phyloP scores from a whole-genome alignment of 1,140 invertebrate species.

The Cephus cinctus region DNA sequence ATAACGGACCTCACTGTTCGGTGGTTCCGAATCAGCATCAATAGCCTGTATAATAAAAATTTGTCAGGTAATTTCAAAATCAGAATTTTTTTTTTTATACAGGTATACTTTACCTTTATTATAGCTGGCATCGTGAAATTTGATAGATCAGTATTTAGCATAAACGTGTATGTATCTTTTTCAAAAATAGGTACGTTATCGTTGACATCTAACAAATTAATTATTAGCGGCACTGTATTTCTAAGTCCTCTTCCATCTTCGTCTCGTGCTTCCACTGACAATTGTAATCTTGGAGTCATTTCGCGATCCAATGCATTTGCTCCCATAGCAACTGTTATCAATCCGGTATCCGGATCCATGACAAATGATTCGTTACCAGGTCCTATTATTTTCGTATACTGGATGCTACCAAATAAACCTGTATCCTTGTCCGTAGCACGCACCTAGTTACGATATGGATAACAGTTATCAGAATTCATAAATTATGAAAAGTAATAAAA shows the following conservation, averaged over 20 bases:
- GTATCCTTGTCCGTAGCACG: slow-evolving; percentile 75
- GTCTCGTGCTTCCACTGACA: slow-evolving; percentile 83
- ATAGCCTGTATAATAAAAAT: slow-evolving; percentile 58
- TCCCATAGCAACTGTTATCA: slow-evolving; percentile 75
- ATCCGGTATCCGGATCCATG: slow-evolving; percentile 76
- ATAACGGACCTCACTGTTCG: slow-evolving; percentile 84
- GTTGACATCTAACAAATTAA: slow-evolving; percentile 81
- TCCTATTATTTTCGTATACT: slow-evolving; percentile 75
- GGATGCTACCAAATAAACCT: slow-evolving; percentile 68
- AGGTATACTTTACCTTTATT: slow-evolving; percentile 57
- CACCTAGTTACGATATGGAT: too few relatives aligned
- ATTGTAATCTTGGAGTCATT: slow-evolving; percentile 68
- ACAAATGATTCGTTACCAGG: slow-evolving; percentile 71
- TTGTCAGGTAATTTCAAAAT: background rate
- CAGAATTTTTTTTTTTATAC: background rate
- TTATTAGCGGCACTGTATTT: slow-evolving; percentile 69
- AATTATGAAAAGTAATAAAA: too few relatives aligned
- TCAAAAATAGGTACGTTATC: slow-evolving; percentile 84
- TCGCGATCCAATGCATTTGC: slow-evolving; percentile 82
- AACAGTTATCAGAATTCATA: too few relatives aligned
- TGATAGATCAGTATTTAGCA: slow-evolving; percentile 69
- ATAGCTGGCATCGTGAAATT: slow-evolving; percentile 72
- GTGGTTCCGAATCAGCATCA: slow-evolving; percentile 79
- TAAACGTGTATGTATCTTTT: slow-evolving; percentile 77
- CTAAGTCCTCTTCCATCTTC: slow-evolving; percentile 77